Evolutionary conservation across 2,113 vertebrate species (phyloP).

Genomic region (Perognathus longimembris): DNA sequence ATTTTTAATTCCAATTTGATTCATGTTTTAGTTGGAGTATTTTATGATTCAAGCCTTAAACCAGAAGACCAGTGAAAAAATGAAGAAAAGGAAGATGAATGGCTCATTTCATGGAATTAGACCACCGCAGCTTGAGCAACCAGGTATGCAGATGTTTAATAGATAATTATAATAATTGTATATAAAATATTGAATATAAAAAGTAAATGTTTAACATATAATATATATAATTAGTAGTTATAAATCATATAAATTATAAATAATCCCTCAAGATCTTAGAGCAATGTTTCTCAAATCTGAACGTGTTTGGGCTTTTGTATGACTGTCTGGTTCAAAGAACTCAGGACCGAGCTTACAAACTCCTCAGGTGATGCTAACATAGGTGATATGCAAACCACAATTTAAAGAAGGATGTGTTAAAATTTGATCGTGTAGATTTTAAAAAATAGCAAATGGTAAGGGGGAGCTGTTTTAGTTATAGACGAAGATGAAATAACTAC

Average conservation of each 20-base stretch:
- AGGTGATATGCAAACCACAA: background rate
- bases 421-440: background rate
- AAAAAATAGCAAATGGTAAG: background rate
- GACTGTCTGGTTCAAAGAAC: background rate
- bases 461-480: background rate
- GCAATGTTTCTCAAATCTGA: background rate
- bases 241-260: background rate
- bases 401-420: background rate
- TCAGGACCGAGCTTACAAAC: background rate
- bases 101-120: constrained; percentile 90
- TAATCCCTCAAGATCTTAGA: background rate
- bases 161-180: background rate
- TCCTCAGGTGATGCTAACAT: background rate
- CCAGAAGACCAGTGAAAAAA: constrained; percentile 95
- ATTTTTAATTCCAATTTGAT: constrained; percentile 20
- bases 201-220: too few relatives aligned
- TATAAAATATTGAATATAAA: too few relatives aligned
- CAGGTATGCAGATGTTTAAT: constrained; percentile 87
- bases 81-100: constrained; percentile 91
- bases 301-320: background rate
- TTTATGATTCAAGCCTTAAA: constrained; percentile 98
- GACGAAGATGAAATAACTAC: background rate
- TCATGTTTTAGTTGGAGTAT: constrained; percentile 93
- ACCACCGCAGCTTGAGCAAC: constrained; percentile 95
- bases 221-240: too few relatives aligned